A percentile compares a stretch with the other conserved stretches of the same genome.
Conservation (phyloP, 1,140 invertebrate genomes). For the Drosophila nebulosa region DNA sequence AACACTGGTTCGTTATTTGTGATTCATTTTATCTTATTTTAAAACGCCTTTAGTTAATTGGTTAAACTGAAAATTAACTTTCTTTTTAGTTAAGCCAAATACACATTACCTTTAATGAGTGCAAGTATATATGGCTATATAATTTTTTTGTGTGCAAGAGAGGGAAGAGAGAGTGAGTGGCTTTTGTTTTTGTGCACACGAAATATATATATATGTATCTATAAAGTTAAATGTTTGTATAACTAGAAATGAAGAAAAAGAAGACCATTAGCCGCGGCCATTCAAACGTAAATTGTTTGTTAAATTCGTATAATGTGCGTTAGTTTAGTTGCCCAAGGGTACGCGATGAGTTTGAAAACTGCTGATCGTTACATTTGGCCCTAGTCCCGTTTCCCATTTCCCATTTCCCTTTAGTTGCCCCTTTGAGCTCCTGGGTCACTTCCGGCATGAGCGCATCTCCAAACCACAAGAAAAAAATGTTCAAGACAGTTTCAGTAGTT, state of each 20-base stretch:
- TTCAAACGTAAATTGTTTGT: slow-evolving; percentile 79
- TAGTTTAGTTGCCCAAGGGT: slow-evolving; percentile 62
- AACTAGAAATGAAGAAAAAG: slow-evolving; percentile 12
- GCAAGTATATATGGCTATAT: not conserved
- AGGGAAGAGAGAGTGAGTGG: slow-evolving; percentile 16
- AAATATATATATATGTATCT: not conserved
- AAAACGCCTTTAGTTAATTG: too few relatives aligned
- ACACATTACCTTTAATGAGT: not conserved
- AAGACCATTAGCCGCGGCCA: slow-evolving; percentile 69
- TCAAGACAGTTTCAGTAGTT: not conserved
- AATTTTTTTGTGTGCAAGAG: not conserved
- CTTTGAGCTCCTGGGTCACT: slow-evolving; percentile 64
- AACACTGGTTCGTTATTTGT: too few relatives aligned
- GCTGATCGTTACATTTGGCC: slow-evolving; percentile 63
- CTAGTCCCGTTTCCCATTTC: slow-evolving; percentile 17
- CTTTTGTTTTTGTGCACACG: slow-evolving; percentile 64
- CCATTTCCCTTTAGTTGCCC: slow-evolving; percentile 17
- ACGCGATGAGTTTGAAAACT: slow-evolving; percentile 48
- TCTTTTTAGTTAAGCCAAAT: not conserved
- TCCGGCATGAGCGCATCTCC: slow-evolving; percentile 68
- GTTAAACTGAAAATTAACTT: not conserved
- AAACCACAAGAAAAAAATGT: slow-evolving; percentile 27
- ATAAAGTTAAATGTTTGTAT: not conserved
- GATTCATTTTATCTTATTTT: too few relatives aligned
- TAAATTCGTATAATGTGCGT: slow-evolving; percentile 79